Evolutionary conservation across 2,797 vertebrate species (phyloP).

Genomic region (Jordanella pulchra): DNA sequence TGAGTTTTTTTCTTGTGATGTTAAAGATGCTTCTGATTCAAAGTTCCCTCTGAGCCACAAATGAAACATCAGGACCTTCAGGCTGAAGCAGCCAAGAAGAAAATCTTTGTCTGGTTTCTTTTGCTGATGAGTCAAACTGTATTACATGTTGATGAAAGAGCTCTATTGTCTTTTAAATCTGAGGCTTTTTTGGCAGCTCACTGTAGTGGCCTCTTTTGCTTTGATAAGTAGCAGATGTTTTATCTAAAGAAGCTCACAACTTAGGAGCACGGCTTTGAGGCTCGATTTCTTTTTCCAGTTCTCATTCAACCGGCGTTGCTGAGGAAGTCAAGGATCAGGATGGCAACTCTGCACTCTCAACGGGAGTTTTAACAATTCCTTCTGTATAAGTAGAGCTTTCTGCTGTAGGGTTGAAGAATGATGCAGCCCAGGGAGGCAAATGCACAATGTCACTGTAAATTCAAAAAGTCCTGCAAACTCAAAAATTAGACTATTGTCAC

Average conservation of each 20-base stretch:
- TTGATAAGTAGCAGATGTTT: constrained; percentile 3
- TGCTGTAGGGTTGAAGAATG: not conserved
- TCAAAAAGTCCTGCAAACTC: too few species aligned
- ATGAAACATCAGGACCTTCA: not conserved
- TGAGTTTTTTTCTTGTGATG: not conserved
- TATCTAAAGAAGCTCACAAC: not conserved
- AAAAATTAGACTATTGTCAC: too few species aligned
- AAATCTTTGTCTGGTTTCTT: not conserved
- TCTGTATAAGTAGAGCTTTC: not conserved
- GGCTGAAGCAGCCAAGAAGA: not conserved
- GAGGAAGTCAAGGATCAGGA: not conserved
- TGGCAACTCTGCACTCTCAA: not conserved
- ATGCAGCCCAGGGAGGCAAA: not conserved
- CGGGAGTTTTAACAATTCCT: not conserved
- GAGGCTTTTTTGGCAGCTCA: not conserved
- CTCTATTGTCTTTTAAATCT: not conserved
- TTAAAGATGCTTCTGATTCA: not conserved
- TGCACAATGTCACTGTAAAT: too few species aligned
- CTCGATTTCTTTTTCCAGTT: not conserved
- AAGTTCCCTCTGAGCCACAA: not conserved
- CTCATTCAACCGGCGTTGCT: not conserved
- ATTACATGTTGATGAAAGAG: not conserved
- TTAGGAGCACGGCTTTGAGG: not conserved
- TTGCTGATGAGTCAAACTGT: not conserved
- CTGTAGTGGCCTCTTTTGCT: not conserved